These are phyloP conservation scores for Pholis gunnellus DNA, from an alignment of 2,113 vertebrate species.

Conservation along the genomic window DNA sequence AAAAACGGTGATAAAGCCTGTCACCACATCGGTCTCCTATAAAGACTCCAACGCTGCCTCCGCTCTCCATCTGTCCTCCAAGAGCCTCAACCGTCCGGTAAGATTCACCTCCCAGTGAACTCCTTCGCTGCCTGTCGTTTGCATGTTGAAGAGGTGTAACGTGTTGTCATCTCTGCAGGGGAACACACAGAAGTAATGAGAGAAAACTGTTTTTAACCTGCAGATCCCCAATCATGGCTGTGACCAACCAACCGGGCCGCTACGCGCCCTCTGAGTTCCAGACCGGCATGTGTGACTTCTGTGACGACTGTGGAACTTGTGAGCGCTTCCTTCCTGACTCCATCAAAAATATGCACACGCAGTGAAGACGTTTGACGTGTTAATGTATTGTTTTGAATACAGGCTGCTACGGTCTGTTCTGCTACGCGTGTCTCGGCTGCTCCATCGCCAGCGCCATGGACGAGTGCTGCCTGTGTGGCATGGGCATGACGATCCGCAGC, in stretches of 20 bases:
- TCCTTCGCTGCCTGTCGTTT: not conserved
- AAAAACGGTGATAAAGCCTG: not conserved
- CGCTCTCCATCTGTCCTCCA: not conserved
- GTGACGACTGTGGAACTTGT: conserved; percentile 75
- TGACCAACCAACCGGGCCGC: conserved; percentile 49
- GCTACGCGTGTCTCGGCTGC: conserved; percentile 75
- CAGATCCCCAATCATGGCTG: conserved; percentile 60
- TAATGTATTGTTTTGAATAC: too few relatives aligned
- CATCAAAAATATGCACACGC: not conserved
- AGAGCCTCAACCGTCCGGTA: conserved; percentile 46
- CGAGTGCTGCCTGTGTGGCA: conserved; percentile 87
- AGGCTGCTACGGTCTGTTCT: conserved; percentile 84
- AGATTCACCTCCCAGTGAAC: conserved; percentile 9
- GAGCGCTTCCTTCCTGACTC: conserved; percentile 43
- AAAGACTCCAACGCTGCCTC: not conserved
- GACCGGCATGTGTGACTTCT: conserved; percentile 64
- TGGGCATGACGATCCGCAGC: conserved; percentile 81
- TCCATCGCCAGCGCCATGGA: conserved; percentile 85
- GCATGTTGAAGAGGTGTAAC: conserved; percentile 1
- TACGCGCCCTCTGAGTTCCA: conserved; percentile 78
- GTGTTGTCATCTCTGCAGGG: not conserved
- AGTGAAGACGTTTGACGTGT: not conserved
- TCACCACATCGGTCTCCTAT: not conserved
- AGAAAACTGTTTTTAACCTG: too few relatives aligned
- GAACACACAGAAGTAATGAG: not conserved